Base-by-base conservation (phyloP, 1,140 invertebrate species). In the Pogonus chalceus region DNA sequence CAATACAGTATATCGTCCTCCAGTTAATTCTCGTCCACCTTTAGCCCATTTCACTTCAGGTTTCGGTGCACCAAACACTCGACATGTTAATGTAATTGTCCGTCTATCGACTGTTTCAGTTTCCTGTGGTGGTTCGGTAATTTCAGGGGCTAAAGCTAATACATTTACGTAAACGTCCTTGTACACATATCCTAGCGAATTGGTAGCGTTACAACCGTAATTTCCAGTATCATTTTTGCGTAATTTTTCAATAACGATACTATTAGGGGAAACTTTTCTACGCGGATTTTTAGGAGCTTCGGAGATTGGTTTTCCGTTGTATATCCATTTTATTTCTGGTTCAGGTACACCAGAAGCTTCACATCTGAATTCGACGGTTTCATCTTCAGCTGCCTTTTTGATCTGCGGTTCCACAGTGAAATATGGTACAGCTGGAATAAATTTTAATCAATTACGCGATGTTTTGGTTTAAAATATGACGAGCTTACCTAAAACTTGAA, bases 101-200 rank as follows among this genome's bases (percentile, higher is more conserved):
- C 82, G 82, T 0, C 90, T 88, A 66, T 94, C 88, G 14, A 94
- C 91, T 20, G 88, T 89, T 2, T 83, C 79, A 47, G 87, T 76
- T 57, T 89, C 80, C 23, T 76, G 79, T 0, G 94, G 92, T 1
- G 87, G 79, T 63, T 89, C 84, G 12, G 83, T 83, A 54, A 98
- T 96, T 65, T 92, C 88, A 18, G 96, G 94, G 24, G 89, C 83
- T 50, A 97, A 75, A 12, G 92, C 92, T 83, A 69, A 74, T 4
- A 99, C 96, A 75, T 99, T 99, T 3, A 99, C 82, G 65, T 92
- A 98, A 37, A 97, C 90, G 77, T 99, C 95, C 66, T 93, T 92
- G 74, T 96, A 99, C 12, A 97, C 90, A 72, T 98, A 99, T 23
- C 96, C 96, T 59, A 93, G 79, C n/a, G 87, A 88, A 70, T 98